Conservation (phyloP, 2,797 vertebrate genomes). For the Pseudochirops cupreus region DNA sequence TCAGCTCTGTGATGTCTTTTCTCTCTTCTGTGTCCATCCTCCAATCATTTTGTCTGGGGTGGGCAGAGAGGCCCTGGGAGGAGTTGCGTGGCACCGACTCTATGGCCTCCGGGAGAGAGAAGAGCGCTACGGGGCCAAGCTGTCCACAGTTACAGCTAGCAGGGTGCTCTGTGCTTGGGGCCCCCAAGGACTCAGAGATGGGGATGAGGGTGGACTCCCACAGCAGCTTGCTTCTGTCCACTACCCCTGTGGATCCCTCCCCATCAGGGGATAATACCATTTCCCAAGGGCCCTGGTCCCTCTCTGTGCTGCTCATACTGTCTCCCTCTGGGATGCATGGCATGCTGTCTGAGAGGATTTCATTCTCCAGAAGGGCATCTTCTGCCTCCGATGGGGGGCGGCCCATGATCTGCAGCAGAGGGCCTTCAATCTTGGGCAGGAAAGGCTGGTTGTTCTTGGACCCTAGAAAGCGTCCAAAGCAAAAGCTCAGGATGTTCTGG, state of each 20-base stretch:
- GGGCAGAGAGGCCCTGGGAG: not conserved
- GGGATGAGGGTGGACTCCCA: not conserved
- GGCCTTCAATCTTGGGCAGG: not conserved
- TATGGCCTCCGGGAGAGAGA: not conserved
- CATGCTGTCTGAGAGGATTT: not conserved
- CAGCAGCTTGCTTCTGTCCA: conserved; percentile 1
- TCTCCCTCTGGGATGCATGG: not conserved
- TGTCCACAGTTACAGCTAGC: conserved; percentile 1
- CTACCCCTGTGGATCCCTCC: not conserved
- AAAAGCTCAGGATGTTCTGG: conserved; percentile 63
- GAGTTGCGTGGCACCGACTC: not conserved
- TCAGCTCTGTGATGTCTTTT: not conserved
- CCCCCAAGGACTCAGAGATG: not conserved
- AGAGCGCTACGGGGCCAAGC: not conserved
- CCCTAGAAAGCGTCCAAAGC: conserved; percentile 46
- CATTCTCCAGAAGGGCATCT: conserved; percentile 1
- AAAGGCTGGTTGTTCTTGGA: conserved; percentile 2
- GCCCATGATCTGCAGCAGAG: not conserved
- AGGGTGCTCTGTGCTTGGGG: not conserved
- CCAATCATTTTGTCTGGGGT: not conserved
- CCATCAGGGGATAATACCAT: not conserved
- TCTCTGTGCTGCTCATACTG: not conserved
- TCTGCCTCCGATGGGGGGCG: not conserved
- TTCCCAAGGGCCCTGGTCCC: not conserved
- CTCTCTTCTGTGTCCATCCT: not conserved